Evolutionary conservation across 2,888 invertebrate species (phyloP).

Genomic region (Cerastoderma edule): DNA sequence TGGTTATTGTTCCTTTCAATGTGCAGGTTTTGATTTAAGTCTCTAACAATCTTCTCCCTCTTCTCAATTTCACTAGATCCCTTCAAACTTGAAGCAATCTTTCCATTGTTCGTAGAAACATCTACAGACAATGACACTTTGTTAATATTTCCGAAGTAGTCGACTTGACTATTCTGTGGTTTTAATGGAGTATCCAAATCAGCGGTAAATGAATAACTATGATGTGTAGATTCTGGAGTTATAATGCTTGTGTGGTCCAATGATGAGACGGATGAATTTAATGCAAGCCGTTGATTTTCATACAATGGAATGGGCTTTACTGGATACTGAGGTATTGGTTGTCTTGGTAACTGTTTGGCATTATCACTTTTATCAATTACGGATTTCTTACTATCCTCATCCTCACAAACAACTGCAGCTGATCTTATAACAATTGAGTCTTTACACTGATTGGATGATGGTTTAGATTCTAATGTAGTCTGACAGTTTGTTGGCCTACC

Average conservation of each 20-base stretch:
- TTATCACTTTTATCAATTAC: conserved; percentile 4
- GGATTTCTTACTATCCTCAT: conserved; percentile 9
- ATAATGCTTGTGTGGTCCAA: conserved; percentile 4
- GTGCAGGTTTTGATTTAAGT: conserved; percentile 12
- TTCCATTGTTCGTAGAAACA: too few relatives aligned
- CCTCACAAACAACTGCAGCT: not conserved
- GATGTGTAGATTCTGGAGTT: not conserved
- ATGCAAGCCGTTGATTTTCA: conserved; percentile 21
- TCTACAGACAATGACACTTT: too few relatives aligned
- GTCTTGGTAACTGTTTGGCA: conserved; percentile 25
- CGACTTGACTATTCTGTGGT: not conserved
- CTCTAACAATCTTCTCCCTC: not conserved
- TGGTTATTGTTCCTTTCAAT: conserved; percentile 18
- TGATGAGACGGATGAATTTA: not conserved
- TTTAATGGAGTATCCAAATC: not conserved
- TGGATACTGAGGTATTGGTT: conserved; percentile 46
- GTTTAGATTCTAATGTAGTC: not conserved
- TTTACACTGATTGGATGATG: not conserved
- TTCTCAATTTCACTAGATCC: not conserved
- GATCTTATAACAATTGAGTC: not conserved
- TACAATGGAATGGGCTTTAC: conserved; percentile 52
- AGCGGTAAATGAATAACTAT: not conserved
- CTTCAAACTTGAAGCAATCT: too few relatives aligned
- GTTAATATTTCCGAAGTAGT: too few relatives aligned
- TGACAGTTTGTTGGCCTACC: not conserved